Conservation (phyloP, 2,797 vertebrate genomes). For the Myiotriccus ornatus region DNA sequence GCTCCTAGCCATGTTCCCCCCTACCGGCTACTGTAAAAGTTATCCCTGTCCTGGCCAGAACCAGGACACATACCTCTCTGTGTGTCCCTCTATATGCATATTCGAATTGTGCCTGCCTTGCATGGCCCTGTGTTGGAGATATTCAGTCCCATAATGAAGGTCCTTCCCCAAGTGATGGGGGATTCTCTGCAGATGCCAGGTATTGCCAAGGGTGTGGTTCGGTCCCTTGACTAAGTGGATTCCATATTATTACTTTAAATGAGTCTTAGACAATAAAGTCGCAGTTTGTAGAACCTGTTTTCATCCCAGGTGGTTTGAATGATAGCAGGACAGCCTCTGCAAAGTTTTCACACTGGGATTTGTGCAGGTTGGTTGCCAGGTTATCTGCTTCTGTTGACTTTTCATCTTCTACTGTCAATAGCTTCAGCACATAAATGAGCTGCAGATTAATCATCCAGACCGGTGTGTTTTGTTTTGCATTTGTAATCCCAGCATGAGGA, state of each 20-base stretch:
- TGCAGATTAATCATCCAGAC: background rate
- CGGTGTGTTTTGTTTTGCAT: background rate
- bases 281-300: background rate
- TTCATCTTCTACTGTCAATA: background rate
- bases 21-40: background rate
- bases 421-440: background rate
- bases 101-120: background rate
- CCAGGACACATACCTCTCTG: background rate
- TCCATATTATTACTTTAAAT: background rate
- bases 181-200: background rate
- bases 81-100: background rate
- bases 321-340: background rate
- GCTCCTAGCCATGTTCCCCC: background rate
- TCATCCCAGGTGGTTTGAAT: background rate
- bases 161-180: background rate
- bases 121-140: rapidly evolving
- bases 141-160: rapidly evolving
- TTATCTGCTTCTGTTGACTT: background rate
- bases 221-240: background rate
- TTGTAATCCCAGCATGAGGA: background rate
- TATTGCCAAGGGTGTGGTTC: rapidly evolving
- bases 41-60: background rate
- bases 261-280: background rate
- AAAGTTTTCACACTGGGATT: background rate
- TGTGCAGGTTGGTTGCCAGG: background rate